phyloP scores from a whole-genome alignment of 2,113 vertebrate species.

The Gnathonemus longibarbis region DNA sequence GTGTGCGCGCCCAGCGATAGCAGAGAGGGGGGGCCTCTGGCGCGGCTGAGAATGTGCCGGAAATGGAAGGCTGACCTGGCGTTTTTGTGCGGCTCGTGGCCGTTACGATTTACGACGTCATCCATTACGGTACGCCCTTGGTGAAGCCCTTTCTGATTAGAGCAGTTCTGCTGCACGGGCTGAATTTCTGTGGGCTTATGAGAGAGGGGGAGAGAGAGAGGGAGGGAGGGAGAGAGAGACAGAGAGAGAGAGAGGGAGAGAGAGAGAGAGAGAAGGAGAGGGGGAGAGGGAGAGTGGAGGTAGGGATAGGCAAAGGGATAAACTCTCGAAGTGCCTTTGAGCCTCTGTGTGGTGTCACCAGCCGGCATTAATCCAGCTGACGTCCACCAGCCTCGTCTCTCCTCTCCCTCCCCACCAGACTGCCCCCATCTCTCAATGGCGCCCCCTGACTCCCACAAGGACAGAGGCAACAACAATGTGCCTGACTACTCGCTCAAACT shows the following conservation, averaged over 20 bases:
- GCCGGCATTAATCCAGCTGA: not conserved
- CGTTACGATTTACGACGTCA: not conserved
- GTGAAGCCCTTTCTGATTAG: not conserved
- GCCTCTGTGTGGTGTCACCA: not conserved
- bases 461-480: not conserved
- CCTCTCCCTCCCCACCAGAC: not conserved
- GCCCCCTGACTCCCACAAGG: not conserved
- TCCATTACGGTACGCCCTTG: not conserved
- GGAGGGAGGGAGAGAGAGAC: fast-evolving
- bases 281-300: not conserved
- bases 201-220: not conserved
- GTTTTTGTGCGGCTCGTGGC: not conserved
- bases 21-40: not conserved
- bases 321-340: not conserved
- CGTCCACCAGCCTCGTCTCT: not conserved
- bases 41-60: not conserved
- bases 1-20: not conserved
- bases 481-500: not conserved
- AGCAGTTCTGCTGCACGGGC: not conserved
- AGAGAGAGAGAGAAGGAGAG: not conserved
- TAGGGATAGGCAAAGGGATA: not conserved
- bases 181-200: not conserved
- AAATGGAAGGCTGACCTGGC: not conserved
- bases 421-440: not conserved
- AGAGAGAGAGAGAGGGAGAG: not conserved